Evolutionary conservation across 2,797 vertebrate species (phyloP).

Genomic region (Alca torda): DNA sequence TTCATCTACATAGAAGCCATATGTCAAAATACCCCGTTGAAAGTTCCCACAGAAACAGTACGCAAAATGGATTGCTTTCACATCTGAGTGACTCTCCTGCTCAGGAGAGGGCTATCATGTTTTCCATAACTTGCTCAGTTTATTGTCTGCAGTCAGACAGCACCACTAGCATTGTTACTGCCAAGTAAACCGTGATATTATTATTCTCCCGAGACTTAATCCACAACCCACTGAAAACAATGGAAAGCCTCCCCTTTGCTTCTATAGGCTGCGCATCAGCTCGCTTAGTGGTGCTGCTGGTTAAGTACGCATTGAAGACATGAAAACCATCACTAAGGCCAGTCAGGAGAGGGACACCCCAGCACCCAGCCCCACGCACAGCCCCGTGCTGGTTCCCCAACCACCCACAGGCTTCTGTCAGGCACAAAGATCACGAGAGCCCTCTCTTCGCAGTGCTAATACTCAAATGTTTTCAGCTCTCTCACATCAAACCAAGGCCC

Average conservation of each 20-base stretch:
- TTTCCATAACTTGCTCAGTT: constrained; percentile 29
- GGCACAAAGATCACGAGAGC: fast-evolving
- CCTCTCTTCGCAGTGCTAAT: not conserved
- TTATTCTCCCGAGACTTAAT: constrained; percentile 38
- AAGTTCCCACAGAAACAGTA: constrained; percentile 1
- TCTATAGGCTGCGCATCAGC: not conserved
- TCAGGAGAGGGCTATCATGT: constrained; percentile 33
- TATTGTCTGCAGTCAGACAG: constrained; percentile 49
- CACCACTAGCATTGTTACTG: constrained; percentile 44
- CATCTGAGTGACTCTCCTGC: not conserved
- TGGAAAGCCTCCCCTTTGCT: not conserved
- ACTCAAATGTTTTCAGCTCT: not conserved
- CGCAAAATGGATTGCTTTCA: not conserved
- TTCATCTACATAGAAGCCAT: not conserved
- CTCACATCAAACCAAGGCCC: not conserved
- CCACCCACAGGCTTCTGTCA: not conserved
- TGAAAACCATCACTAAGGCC: not conserved
- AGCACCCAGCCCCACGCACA: not conserved
- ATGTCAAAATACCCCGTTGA: not conserved
- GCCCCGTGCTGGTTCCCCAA: not conserved
- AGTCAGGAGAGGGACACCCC: not conserved
- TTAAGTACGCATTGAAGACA: not conserved
- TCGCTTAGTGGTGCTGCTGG: not conserved
- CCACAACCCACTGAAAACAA: constrained; percentile 41
- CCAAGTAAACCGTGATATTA: constrained; percentile 57